Evolutionary conservation across 2,888 invertebrate genomes (phyloP), one percentile per base, ranked within the genome.

Genomic region (Drosophila multiciliata): DNA sequence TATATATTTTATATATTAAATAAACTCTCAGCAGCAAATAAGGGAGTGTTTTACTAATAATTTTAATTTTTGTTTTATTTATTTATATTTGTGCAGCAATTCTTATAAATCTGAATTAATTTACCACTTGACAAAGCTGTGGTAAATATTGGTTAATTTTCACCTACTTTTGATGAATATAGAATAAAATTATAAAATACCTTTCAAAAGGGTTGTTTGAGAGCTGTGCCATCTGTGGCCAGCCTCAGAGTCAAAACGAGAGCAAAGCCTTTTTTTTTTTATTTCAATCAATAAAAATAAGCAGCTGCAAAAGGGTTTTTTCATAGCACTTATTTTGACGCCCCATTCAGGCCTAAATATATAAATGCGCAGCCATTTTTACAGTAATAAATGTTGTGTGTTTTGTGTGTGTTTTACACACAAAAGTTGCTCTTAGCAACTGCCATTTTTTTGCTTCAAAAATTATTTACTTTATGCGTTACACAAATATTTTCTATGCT

Each of bases 381-480:
- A 32, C 20, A 11, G 7, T 32, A 20, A 20, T 17, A 57, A 57
- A 42, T 11, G 57, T 61, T 42, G 29, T 29, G 29, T 29, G 29
- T 29, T 29, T 1, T 38, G 38, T 35, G 50, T 26, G 6, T 38
- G 11, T 32, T 23, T 23, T 15, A 23, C 45, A 23, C 49, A 9
- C 35, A 40, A 33, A 52, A 54, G 78, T 23, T 38, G 80, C 57
- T 62, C 68, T 49, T 79, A 26, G 60, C 76, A 66, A 63, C 60
- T 33, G 80, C n/a, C 55, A 40, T 48, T 32, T 38, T 45, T 48
- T 32, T 36, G 38, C 17, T 26, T 11, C 3, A 33, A 55, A 82
- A 80, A 82, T 68, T 68, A 67, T 73, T 73, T 72, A 60, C 67
- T 68, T 80, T 68, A 33, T 57, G 60, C 67, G 60, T 61, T 68